Evolutionary conservation across 2,113 vertebrate genomes (phyloP).

Genomic region (Gorsachius goisagi): DNA sequence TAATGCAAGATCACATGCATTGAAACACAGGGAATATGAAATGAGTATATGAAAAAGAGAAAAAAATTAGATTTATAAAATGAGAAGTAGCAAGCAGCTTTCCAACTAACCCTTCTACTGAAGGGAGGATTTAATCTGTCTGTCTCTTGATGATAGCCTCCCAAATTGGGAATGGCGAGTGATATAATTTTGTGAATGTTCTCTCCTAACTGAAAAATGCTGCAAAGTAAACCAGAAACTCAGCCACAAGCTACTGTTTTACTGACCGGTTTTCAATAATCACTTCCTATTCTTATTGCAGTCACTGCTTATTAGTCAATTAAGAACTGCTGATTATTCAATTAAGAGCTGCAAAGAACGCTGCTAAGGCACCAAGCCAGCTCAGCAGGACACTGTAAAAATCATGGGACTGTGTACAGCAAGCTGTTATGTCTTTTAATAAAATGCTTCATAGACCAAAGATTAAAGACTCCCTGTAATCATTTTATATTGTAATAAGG

Average conservation of each 20-base stretch:
- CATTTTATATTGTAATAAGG: not conserved
- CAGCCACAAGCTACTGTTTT: not conserved
- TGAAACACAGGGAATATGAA: not conserved
- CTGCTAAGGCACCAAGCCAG: not conserved
- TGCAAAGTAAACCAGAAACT: not conserved
- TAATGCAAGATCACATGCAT: not conserved
- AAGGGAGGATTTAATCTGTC: not conserved
- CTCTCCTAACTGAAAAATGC: not conserved
- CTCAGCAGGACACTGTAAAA: not conserved
- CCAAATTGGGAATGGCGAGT: not conserved
- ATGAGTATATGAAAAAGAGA: not conserved
- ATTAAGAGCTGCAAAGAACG: not conserved
- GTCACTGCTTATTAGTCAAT: not conserved
- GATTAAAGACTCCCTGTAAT: not conserved
- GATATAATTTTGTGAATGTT: not conserved
- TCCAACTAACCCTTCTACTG: not conserved
- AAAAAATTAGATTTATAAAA: not conserved
- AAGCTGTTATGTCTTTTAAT: not conserved
- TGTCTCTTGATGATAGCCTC: not conserved
- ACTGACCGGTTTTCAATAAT: not conserved
- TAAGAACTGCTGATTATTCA: not conserved
- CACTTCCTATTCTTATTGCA: not conserved
- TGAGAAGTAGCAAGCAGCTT: not conserved
- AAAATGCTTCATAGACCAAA: conserved; percentile 9
- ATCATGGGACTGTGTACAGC: not conserved